Evolutionary conservation across 2,888 invertebrate genomes (phyloP).

Genomic region (Yponomeuta malinellus): DNA sequence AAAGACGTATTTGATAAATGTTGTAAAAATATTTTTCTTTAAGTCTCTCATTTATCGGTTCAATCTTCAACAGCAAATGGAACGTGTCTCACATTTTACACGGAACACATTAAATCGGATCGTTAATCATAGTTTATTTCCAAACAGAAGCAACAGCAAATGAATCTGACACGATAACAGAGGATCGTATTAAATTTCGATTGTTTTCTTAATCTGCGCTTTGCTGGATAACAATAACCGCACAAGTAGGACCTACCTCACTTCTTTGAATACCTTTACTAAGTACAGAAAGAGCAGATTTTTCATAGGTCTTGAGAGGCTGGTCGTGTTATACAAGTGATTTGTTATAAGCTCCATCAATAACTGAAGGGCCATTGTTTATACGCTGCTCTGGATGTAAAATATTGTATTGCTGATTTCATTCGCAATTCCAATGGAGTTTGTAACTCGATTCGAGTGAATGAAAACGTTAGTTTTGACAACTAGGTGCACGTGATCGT

Average conservation of each 20-base stretch:
- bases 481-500: slow-evolving; percentile 3
- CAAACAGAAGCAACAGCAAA: slow-evolving; percentile 9
- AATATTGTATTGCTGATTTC: slow-evolving; percentile 43
- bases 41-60: background rate
- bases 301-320: slow-evolving; percentile 33
- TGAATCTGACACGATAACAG: slow-evolving; percentile 46
- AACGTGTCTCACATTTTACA: background rate
- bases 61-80: background rate
- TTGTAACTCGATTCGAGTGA: slow-evolving; percentile 26
- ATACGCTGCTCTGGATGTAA: slow-evolving; percentile 41
- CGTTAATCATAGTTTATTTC: slow-evolving; percentile 13
- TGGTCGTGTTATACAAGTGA: slow-evolving; percentile 44
- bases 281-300: background rate
- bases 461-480: slow-evolving; percentile 13
- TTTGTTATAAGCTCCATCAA: slow-evolving; percentile 54
- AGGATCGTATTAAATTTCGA: slow-evolving; percentile 42
- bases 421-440: slow-evolving; percentile 30
- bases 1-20: background rate
- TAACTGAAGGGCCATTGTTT: slow-evolving; percentile 59
- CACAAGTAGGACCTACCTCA: background rate
- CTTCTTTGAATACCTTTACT: background rate
- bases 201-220: slow-evolving; percentile 60
- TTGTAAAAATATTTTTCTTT: background rate
- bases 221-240: slow-evolving; percentile 25
- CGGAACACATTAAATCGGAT: background rate